Conservation (phyloP, 2,797 vertebrate species). For the Myoxocephalus aenaeus region DNA sequence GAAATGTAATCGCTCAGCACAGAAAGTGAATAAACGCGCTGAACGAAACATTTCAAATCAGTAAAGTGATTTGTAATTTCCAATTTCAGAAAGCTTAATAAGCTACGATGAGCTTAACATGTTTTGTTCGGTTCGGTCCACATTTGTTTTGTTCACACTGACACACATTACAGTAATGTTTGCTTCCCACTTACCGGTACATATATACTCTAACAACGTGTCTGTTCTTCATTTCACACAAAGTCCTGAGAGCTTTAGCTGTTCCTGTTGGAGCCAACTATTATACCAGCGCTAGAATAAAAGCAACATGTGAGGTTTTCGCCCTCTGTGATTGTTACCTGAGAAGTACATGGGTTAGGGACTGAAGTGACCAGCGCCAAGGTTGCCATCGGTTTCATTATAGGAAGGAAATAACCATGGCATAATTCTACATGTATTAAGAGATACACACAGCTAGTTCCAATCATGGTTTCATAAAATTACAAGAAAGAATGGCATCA, state of each 20-base stretch:
- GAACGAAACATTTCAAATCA: neutral
- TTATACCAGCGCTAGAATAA: neutral
- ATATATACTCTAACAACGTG: neutral
- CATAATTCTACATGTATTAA: neutral
- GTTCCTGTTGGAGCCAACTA: neutral
- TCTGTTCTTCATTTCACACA: slow-evolving; percentile 7
- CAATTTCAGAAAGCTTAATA: neutral
- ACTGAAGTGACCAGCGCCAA: neutral
- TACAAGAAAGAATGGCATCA: neutral
- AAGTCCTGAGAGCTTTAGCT: slow-evolving; percentile 5
- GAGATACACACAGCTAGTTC: neutral
- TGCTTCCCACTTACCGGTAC: neutral
- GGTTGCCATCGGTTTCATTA: neutral
- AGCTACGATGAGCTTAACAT: neutral
- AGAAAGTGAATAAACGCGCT: neutral
- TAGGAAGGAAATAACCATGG: neutral
- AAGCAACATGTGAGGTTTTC: neutral
- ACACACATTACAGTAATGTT: neutral
- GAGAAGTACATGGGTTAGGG: neutral
- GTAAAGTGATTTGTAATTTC: neutral
- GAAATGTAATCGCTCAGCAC: neutral
- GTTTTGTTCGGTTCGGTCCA: neutral
- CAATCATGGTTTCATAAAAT: neutral
- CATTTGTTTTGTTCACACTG: slow-evolving; percentile 7
- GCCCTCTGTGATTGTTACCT: neutral